A percentile compares a stretch with the other conserved stretches of the same genome.
phyloP scores from a whole-genome alignment of 2,113 vertebrate species.

The Peromyscus leucopus region DNA sequence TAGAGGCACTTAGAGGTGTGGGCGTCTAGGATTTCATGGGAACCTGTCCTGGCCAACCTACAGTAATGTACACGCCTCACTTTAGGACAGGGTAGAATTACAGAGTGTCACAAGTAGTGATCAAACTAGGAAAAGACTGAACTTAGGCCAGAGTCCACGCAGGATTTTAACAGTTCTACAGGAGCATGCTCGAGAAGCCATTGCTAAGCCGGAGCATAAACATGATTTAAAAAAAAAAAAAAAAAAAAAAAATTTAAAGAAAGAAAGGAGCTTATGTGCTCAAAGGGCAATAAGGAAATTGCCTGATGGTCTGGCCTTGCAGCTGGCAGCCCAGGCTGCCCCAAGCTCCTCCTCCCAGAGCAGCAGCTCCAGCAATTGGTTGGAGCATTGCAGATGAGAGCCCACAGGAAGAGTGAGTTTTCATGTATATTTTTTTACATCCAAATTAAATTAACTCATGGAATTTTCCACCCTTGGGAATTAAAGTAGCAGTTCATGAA shows the following conservation, averaged over 20 bases:
- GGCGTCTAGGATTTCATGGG: neutral
- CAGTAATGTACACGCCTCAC: neutral
- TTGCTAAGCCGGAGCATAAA: neutral
- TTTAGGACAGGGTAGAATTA: neutral
- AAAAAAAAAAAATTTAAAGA: too few species aligned
- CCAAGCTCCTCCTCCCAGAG: neutral
- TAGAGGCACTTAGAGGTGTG: neutral
- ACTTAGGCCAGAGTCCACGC: neutral
- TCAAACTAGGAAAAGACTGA: neutral
- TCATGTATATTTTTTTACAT: slow-evolving; percentile 81
- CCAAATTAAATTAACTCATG: slow-evolving; percentile 85
- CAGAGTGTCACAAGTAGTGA: neutral
- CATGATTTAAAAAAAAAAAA: neutral
- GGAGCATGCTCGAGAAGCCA: neutral
- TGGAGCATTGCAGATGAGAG: slow-evolving; percentile 52
- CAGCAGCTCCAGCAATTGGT: slow-evolving; percentile 30
- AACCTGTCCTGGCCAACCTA: neutral
- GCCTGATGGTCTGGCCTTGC: fast-evolving
- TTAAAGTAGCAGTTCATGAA: slow-evolving; percentile 86
- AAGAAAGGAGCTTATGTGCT: neutral
- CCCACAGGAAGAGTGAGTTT: slow-evolving; percentile 78
- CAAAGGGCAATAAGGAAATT: neutral
- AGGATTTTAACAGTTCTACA: neutral
- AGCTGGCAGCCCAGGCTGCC: fast-evolving
- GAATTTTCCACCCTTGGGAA: slow-evolving; percentile 87